Base-by-base conservation (phyloP, 2,797 vertebrate genomes). In the Helostoma temminkii region DNA sequence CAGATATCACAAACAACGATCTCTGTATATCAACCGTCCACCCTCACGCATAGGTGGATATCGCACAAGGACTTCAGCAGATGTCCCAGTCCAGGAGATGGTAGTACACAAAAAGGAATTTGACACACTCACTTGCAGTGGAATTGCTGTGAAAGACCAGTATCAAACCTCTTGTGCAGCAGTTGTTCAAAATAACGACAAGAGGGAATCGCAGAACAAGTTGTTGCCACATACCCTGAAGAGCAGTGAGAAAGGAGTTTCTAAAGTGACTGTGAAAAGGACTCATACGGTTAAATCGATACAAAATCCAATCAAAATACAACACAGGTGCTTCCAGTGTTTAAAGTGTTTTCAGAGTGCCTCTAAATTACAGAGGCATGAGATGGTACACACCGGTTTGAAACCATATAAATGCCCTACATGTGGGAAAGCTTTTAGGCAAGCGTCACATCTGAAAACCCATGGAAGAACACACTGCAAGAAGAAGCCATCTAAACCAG, bases 351-450 rank as follows among this genome's bases (percentile, higher is more conserved):
- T 95, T 73, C 90, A 82, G 1, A 93, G 91, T 1, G 91, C 91
- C 9, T 95, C 95, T 63, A 95, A 96, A 77, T 90, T 95, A 59
- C 90, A 94, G 85, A 93, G 93, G 70, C 94, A 95, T 68, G 93
- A 92, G 74, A 76, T 95, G 65, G 93, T 93, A 56, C 95, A 95
- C 45, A 93, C 94, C 39, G 93, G 92, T 41, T 81, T 95, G 75
- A 96, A 93, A 45, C 94, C 93, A 0, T 95, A 94, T 80, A 88
- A 87, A 69, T 95, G 94, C 78, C 82, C 70, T 22, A 71, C 89
- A 64, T 96, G 95, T 89, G 93, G 94, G 45, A 95, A 93, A 85
- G 89, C 86, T 53, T 96, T 95, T 82, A 93, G 94, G 67, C 94
- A 94, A 84, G 84, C 88, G 16, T 73, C 93, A 9, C 94, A 95